A percentile compares a stretch with the other conserved stretches of the same genome.
phyloP scores from a whole-genome alignment of 2,888 invertebrate genomes.

The Caenorhabditis becei region DNA sequence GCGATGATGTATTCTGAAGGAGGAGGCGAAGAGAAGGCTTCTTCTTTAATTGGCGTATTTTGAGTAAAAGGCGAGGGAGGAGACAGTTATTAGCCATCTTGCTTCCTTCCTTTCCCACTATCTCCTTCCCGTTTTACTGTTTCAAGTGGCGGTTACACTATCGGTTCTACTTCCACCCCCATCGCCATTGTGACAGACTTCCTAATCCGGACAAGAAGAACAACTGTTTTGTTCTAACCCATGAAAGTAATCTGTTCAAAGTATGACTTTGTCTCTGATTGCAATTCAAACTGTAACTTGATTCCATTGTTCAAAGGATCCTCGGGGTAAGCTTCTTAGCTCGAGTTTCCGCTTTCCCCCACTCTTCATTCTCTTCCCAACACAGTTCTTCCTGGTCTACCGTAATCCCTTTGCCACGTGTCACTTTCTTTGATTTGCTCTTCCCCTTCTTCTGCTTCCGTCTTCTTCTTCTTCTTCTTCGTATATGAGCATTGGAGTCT shows the following conservation, averaged over 20 bases:
- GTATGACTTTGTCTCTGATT: not conserved
- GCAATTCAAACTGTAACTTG: not conserved
- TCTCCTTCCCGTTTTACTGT: conserved; percentile 13
- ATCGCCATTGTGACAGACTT: not conserved
- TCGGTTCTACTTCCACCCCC: not conserved
- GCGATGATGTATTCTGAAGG: conserved; percentile 4
- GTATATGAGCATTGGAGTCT: conserved; percentile 35
- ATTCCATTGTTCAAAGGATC: not conserved
- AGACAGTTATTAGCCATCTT: conserved; percentile 42
- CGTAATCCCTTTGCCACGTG: not conserved
- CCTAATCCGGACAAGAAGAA: not conserved
- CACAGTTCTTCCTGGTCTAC: too few relatives aligned
- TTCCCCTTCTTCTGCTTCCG: conserved; percentile 7
- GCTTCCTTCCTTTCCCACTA: not conserved
- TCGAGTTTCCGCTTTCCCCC: not conserved
- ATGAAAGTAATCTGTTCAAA: not conserved
- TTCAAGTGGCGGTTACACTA: conserved; percentile 25
- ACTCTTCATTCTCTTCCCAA: not conserved
- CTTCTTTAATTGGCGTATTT: conserved; percentile 57
- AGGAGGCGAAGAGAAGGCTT: conserved; percentile 17
- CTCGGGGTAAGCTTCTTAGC: not conserved
- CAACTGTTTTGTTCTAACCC: not conserved
- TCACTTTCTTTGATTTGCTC: not conserved
- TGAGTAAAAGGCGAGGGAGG: conserved; percentile 32
- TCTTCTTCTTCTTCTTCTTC: not conserved